phyloP scores from a whole-genome alignment of 2,888 invertebrate species.

The Eurytoma adleriae region DNA sequence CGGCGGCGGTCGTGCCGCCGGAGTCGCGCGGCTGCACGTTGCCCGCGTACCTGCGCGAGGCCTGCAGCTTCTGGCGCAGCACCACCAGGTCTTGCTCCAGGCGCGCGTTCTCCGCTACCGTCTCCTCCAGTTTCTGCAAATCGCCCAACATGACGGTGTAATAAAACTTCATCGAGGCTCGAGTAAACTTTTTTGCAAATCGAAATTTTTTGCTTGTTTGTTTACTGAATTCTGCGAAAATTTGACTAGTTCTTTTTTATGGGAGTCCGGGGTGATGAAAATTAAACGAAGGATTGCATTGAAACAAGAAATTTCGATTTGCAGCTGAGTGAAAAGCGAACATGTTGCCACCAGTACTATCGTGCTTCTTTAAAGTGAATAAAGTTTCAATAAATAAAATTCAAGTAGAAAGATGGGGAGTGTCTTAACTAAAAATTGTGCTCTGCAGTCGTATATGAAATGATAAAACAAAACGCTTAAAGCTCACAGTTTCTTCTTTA shows the following conservation, averaged over 20 bases:
- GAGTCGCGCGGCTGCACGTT: conserved; percentile 64
- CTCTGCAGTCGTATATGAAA: conserved; percentile 15
- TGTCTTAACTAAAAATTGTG: conserved; percentile 27
- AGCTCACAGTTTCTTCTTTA: not conserved
- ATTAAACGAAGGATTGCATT: not conserved
- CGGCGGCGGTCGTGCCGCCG: conserved; percentile 79
- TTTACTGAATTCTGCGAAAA: too few species aligned
- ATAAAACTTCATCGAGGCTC: too few species aligned
- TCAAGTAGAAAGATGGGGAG: conserved; percentile 16
- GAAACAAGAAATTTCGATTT: conserved; percentile 12
- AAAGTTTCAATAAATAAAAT: conserved; percentile 15
- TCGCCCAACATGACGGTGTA: not conserved
- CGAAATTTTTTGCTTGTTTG: not conserved
- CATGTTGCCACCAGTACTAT: conserved; percentile 18
- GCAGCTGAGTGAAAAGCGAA: not conserved
- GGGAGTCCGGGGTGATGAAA: not conserved
- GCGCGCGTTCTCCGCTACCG: conserved; percentile 92
- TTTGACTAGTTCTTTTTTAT: too few species aligned
- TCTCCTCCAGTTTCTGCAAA: conserved; percentile 90
- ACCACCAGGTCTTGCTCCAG: conserved; percentile 92
- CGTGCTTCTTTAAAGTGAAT: conserved; percentile 38
- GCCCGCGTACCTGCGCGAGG: conserved; percentile 79
- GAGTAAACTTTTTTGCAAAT: not conserved
- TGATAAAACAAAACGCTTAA: conserved; percentile 7
- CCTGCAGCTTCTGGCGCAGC: conserved; percentile 88